Conservation (phyloP, 2,113 vertebrate genomes). For the Dendrocopos noguchii region DNA sequence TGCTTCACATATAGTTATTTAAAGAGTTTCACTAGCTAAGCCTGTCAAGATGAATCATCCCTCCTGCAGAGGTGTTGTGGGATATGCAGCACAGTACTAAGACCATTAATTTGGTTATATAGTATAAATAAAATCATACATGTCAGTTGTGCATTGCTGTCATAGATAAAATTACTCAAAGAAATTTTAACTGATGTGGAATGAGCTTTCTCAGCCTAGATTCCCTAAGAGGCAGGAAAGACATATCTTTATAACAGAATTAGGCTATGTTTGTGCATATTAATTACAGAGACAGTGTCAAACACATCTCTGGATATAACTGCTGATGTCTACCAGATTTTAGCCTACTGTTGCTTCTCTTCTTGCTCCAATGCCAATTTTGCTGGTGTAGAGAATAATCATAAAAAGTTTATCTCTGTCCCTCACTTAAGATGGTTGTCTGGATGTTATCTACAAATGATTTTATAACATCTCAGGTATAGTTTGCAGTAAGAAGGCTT, state of each 20-base stretch:
- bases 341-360: background rate
- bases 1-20: conserved; percentile 23
- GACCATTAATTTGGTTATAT: background rate
- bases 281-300: background rate
- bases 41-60: conserved; percentile 24
- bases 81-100: conserved; percentile 14
- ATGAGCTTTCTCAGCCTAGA: background rate
- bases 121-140: background rate
- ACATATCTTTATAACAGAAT: background rate
- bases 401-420: background rate
- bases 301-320: background rate
- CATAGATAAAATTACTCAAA: background rate
- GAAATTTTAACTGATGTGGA: background rate
- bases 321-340: background rate
- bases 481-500: background rate
- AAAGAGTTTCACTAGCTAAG: conserved; percentile 20
- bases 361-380: background rate
- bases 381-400: background rate
- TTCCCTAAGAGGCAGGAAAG: background rate
- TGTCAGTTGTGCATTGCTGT: background rate
- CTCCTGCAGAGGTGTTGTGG: conserved; percentile 7
- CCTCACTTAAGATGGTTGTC: background rate
- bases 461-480: background rate
- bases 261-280: background rate
- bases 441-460: background rate